A percentile compares a stretch with the other conserved stretches of the same genome.
Evolutionary conservation across 2,797 vertebrate species (phyloP).

Genomic region (Dendrocincla fuliginosa): DNA sequence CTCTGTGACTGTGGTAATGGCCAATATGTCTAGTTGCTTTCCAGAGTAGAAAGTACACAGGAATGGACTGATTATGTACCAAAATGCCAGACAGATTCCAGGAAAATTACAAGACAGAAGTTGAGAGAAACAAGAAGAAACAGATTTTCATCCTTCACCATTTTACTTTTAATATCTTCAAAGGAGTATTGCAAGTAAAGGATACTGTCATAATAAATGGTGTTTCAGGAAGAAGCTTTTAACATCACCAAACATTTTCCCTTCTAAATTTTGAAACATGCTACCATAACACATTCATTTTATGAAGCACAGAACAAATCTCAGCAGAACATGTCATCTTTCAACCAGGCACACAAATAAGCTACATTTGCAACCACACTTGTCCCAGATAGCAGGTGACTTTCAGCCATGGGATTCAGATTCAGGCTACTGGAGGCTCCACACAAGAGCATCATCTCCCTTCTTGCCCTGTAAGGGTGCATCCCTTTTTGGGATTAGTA

Average conservation of each 20-base stretch:
- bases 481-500: neutral
- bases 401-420: neutral
- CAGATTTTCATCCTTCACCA: neutral
- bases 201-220: neutral
- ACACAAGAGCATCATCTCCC: neutral
- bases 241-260: neutral
- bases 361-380: fast-evolving
- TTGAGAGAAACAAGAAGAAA: neutral
- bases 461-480: neutral
- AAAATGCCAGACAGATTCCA: neutral
- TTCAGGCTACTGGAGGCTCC: neutral
- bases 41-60: neutral
- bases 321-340: neutral
- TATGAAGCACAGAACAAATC: neutral
- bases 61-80: neutral
- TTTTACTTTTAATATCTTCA: neutral
- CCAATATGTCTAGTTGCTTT: neutral
- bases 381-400: neutral
- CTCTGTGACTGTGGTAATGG: neutral
- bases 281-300: neutral
- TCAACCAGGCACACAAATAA: neutral
- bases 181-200: neutral
- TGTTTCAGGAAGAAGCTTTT: neutral
- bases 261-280: neutral
- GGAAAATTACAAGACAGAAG: neutral